phyloP scores from a whole-genome alignment of 1,140 invertebrate genomes.

The Oreohelix idahoensis region DNA sequence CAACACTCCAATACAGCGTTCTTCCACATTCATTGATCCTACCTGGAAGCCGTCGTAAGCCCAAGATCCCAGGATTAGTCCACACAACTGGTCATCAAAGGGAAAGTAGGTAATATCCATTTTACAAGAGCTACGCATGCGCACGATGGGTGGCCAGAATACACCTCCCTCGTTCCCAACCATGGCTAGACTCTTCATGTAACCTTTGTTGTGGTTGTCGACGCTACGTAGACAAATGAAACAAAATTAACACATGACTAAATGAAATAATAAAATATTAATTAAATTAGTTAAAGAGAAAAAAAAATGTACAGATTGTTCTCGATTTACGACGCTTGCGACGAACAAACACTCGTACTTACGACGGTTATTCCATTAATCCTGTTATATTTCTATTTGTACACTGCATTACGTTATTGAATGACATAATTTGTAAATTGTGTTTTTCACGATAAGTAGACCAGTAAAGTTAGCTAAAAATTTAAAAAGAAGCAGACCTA shows the following conservation, averaged over 20 bases:
- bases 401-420: too few relatives aligned
- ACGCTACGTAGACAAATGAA: slow-evolving; percentile 68
- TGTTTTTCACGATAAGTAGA: too few relatives aligned
- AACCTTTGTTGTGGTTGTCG: slow-evolving; percentile 76
- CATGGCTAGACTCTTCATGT: slow-evolving; percentile 75
- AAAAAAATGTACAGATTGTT: too few relatives aligned
- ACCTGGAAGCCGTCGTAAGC: slow-evolving; percentile 78
- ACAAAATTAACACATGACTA: background rate
- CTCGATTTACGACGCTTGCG: too few relatives aligned
- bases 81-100: slow-evolving; percentile 97
- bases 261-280: background rate
- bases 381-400: too few relatives aligned
- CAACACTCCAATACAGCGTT: too few relatives aligned
- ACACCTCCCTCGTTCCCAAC: slow-evolving; percentile 75
- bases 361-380: too few relatives aligned
- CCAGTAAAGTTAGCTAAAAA: too few relatives aligned
- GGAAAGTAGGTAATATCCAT: slow-evolving; percentile 99
- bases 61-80: slow-evolving; percentile 82
- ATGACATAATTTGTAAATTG: too few relatives aligned
- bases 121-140: slow-evolving; percentile 80
- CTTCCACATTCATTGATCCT: too few relatives aligned
- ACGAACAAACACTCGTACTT: too few relatives aligned
- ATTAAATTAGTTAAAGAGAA: background rate
- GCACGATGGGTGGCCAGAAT: slow-evolving; percentile 78
- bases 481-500: too few relatives aligned